Evolutionary conservation across 2,113 vertebrate genomes (phyloP).

Genomic region (Cisticola juncidis): DNA sequence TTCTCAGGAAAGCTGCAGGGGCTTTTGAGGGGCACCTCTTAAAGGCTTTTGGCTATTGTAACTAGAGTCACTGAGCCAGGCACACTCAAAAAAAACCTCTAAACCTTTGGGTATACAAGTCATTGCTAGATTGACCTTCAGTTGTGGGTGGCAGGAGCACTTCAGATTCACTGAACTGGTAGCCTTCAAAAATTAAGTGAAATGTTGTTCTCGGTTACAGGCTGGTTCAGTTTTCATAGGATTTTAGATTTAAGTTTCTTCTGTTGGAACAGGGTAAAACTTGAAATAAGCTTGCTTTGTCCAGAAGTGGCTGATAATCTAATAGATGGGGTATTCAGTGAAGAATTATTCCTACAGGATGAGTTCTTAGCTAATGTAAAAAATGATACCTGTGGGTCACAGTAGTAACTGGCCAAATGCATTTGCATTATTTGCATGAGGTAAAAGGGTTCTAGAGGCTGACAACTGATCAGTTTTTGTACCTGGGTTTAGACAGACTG

Average conservation of each 20-base stretch:
- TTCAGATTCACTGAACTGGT: not conserved
- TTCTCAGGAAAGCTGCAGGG: not conserved
- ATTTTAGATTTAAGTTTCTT: not conserved
- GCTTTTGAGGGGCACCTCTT: not conserved
- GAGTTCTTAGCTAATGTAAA: not conserved
- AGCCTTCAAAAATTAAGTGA: not conserved
- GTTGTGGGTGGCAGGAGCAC: not conserved
- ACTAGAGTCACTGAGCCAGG: not conserved
- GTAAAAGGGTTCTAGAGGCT: not conserved
- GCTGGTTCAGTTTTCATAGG: not conserved
- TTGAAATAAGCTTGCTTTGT: not conserved
- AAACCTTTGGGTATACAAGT: not conserved
- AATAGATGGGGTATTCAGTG: not conserved
- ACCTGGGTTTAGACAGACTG: not conserved
- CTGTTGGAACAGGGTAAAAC: not conserved
- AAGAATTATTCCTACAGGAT: not conserved
- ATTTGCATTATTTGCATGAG: not conserved
- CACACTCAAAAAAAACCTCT: not conserved
- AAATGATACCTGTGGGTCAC: not conserved
- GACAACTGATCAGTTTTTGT: not conserved
- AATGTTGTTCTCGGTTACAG: not conserved
- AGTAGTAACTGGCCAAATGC: not conserved
- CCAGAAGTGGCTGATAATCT: not conserved
- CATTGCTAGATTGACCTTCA: not conserved
- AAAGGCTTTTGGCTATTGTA: not conserved